Evolutionary conservation across 2,888 invertebrate genomes (phyloP).

Genomic region (Archips crataeganus): DNA sequence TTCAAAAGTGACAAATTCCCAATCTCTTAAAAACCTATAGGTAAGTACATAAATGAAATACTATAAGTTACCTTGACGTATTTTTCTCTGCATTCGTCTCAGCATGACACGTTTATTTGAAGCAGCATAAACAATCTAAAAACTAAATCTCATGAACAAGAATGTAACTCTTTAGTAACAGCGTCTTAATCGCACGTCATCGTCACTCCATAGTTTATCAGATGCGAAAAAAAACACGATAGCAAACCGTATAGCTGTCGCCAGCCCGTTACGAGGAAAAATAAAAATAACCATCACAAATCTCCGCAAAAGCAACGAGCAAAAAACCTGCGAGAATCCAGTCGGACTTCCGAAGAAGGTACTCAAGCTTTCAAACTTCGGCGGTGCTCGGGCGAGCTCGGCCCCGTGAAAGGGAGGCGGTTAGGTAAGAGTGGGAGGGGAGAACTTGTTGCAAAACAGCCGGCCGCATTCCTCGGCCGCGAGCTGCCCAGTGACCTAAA

Average conservation of each 20-base stretch:
- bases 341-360: slow-evolving; percentile 70
- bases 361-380: slow-evolving; percentile 52
- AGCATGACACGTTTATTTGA: too few species aligned
- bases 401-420: slow-evolving; percentile 48
- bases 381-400: slow-evolving; percentile 48
- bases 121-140: too few species aligned
- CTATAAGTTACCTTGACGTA: too few species aligned
- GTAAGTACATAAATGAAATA: too few species aligned
- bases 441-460: slow-evolving; percentile 82
- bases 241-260: slow-evolving; percentile 21
- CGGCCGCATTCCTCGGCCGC: slow-evolving; percentile 72
- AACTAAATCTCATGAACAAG: neutral
- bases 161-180: neutral
- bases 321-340: slow-evolving; percentile 63
- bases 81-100: too few species aligned
- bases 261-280: slow-evolving; percentile 37
- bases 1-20: too few species aligned
- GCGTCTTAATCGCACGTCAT: slow-evolving; percentile 3
- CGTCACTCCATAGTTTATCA: slow-evolving; percentile 12
- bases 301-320: slow-evolving; percentile 47
- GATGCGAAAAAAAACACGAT: slow-evolving; percentile 11
- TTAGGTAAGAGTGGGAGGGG: slow-evolving; percentile 55
- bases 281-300: slow-evolving; percentile 44
- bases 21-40: too few species aligned
- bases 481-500: slow-evolving; percentile 82